Percentiles rank a stretch among this genome's conserved stretches.
phyloP scores from a whole-genome alignment of 2,113 vertebrate genomes.

The Proterorhinus semilunaris region DNA sequence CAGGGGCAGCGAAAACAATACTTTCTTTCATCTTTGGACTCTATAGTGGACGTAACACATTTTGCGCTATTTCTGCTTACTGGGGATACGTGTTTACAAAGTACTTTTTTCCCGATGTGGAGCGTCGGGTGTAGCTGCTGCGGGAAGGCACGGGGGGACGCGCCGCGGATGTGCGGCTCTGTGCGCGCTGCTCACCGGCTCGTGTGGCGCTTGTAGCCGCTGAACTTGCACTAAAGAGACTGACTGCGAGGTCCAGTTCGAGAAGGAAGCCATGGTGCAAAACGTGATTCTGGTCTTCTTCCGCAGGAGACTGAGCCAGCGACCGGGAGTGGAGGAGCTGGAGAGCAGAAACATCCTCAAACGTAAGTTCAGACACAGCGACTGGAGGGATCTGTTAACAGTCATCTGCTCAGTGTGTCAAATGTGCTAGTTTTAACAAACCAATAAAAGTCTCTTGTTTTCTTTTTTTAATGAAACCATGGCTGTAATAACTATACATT shows the following conservation, averaged over 20 bases:
- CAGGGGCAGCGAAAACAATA: not conserved
- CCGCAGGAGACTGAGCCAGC: slow-evolving; percentile 97
- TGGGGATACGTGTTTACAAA: slow-evolving; percentile 7
- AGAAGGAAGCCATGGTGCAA: slow-evolving; percentile 84
- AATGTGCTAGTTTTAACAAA: not conserved
- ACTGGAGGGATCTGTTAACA: not conserved
- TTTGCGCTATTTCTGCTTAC: not conserved
- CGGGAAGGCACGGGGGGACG: slow-evolving; percentile 43
- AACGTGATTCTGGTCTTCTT: slow-evolving; percentile 97
- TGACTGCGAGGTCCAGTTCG: not conserved
- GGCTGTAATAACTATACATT: too few species aligned
- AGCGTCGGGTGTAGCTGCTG: slow-evolving; percentile 34
- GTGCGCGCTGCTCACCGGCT: slow-evolving; percentile 34
- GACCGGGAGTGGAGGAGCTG: slow-evolving; percentile 95
- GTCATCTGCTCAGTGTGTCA: not conserved
- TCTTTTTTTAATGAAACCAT: not conserved
- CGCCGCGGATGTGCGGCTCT: slow-evolving; percentile 54
- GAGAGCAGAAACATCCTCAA: slow-evolving; percentile 97
- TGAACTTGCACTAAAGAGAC: not conserved
- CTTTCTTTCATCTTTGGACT: slow-evolving; percentile 1
- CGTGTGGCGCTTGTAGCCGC: slow-evolving; percentile 28
- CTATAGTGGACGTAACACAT: not conserved
- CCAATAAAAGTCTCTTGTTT: not conserved
- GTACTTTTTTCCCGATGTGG: slow-evolving; percentile 65
- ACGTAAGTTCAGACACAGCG: slow-evolving; percentile 81